A percentile compares a stretch with the other conserved stretches of the same genome.
Conservation (phyloP, 2,113 vertebrate species). For the Cacatua alba region DNA sequence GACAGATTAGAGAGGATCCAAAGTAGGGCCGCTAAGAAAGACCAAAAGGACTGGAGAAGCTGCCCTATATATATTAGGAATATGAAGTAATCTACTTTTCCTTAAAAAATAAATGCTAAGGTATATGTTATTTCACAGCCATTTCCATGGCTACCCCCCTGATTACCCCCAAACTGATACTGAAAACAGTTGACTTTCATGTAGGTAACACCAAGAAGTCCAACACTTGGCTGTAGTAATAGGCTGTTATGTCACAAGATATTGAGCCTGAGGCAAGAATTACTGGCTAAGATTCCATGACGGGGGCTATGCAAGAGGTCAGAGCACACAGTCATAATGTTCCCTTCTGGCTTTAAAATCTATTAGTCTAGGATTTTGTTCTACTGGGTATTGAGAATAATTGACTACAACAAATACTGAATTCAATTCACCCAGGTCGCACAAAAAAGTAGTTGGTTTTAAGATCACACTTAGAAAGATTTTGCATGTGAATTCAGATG, state of each 20-base stretch:
- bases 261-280: background rate
- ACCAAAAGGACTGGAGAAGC: background rate
- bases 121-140: background rate
- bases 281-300: constrained; percentile 40
- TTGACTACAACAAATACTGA: constrained; percentile 2
- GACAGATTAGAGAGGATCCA: background rate
- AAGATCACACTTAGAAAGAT: background rate
- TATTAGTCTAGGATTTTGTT: constrained; percentile 24
- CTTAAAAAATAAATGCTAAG: background rate
- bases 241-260: background rate
- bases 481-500: background rate
- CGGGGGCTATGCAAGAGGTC: background rate
- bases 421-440: background rate
- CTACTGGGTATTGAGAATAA: background rate
- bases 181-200: background rate
- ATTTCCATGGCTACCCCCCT: background rate
- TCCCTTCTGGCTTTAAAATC: constrained; percentile 5
- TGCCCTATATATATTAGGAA: background rate
- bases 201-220: background rate
- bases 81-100: background rate
- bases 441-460: background rate
- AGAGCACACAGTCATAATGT: constrained; percentile 37
- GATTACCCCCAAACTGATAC: background rate
- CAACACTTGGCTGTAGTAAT: background rate
- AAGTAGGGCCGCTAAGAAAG: rapidly evolving